Evolutionary conservation across 2,888 invertebrate species (phyloP), one percentile per base, ranked within the genome.

Genomic region (Lydus trimaculatus): DNA sequence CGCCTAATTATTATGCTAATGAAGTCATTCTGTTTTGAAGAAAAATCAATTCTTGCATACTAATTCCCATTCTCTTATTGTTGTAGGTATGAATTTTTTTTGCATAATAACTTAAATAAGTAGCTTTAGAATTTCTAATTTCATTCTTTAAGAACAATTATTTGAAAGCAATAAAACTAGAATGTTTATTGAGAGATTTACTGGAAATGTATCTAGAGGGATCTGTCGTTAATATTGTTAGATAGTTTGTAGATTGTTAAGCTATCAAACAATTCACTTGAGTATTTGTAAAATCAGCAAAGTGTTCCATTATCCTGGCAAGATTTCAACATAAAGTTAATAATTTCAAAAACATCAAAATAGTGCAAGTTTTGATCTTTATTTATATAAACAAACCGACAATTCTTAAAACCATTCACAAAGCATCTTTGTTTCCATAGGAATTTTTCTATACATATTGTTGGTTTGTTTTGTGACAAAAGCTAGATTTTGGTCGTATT

Each of bases 281-380:
- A 20, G 20, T 48, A 48, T 48, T 48, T 48, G 43, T 48, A 48
- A 48, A 48, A 48, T 48, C 48, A 48, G 20, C 48, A 48, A 48
- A 48, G 3, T 8, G 20, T 20, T 20, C 20, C 48, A 48, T 20
- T 48, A 20, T 48, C 17, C 20, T 20, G 23, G 1, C 23, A 23
- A 20, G 48, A 52, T 23, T 20, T 11, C 9, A 13, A 23, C 23
- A 23, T 52, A 23, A 52, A 52, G 23, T 23, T 52, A 23, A 52
- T 52, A 52, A 52, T 52, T 52, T 52, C 3, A n/a, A 11, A 23
- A 20, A 1, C 8, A 3, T 52, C 23, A 20, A 52, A n/a, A 1
- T 23, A 11, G 8, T 52, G 23, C 17, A 23, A 20, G 23, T 52
- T 52, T 20, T 23, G 2, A 8, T 13, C 15, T 48, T 52, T 13